Percentiles rank a stretch among this genome's conserved stretches.
These are phyloP conservation scores for Buteo buteo DNA, from an alignment of 2,113 vertebrate genomes.

Conservation along the genomic window DNA sequence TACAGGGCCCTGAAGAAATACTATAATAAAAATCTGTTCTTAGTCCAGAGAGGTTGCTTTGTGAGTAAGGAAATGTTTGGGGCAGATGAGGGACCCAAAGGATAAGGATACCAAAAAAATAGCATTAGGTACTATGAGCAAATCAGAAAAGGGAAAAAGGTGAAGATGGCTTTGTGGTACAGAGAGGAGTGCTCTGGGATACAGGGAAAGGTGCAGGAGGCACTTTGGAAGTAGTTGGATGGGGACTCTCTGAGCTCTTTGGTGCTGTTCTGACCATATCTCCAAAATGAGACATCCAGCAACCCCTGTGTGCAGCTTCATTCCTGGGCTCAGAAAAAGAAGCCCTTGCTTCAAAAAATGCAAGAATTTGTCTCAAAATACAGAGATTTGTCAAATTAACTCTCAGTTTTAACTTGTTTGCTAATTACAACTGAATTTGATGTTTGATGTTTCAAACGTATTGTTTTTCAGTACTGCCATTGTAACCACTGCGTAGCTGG, in stretches of 20 bases:
- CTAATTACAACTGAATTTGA: background rate
- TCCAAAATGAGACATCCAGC: accelerated
- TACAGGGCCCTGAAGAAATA: background rate
- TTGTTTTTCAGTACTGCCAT: background rate
- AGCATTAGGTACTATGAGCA: background rate
- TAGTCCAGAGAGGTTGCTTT: background rate
- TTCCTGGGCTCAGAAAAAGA: background rate
- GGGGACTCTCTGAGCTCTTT: background rate
- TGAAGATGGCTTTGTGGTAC: background rate
- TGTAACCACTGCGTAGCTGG: background rate
- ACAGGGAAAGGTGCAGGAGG: background rate
- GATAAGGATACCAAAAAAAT: too few relatives aligned
- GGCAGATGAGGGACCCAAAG: too few relatives aligned
- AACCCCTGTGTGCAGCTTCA: background rate
- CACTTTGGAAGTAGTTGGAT: background rate
- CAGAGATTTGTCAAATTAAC: background rate
- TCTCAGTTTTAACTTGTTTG: background rate
- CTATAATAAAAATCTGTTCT: background rate
- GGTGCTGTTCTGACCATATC: background rate
- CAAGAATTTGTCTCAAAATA: background rate
- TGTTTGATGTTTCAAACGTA: background rate
- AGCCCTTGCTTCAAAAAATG: background rate
- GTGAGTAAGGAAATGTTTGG: background rate
- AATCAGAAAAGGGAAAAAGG: background rate
- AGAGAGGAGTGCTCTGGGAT: background rate